Evolutionary conservation across 2,888 invertebrate genomes (phyloP).

Genomic region (Anthoptus insignis): DNA sequence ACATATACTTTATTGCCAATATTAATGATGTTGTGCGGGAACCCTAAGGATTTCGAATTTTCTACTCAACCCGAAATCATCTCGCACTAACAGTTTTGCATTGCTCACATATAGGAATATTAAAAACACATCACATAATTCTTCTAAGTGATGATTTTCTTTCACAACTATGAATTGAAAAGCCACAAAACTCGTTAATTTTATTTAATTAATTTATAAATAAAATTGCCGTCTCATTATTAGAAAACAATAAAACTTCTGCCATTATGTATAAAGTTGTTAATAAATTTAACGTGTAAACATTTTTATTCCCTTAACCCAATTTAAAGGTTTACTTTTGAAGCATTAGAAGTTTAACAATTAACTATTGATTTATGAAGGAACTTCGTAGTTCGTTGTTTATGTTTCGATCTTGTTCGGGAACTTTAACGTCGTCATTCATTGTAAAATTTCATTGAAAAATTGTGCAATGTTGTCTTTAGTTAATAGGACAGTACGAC

Average conservation of each 20-base stretch:
- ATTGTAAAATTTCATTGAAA: too few relatives aligned
- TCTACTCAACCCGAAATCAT: too few relatives aligned
- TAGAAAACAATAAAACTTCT: slow-evolving; percentile 16
- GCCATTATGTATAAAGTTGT: slow-evolving; percentile 33
- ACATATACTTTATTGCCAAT: too few relatives aligned
- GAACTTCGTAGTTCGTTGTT: slow-evolving; percentile 34
- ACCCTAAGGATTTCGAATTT: too few relatives aligned
- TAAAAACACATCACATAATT: too few relatives aligned
- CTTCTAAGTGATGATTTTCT: too few relatives aligned
- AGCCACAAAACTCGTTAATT: neutral
- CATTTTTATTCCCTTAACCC: slow-evolving; percentile 31
- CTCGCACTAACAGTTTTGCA: too few relatives aligned
- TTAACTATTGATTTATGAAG: slow-evolving; percentile 37
- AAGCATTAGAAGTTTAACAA: slow-evolving; percentile 34
- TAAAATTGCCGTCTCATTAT: slow-evolving; percentile 16
- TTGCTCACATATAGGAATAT: too few relatives aligned
- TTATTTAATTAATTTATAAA: neutral
- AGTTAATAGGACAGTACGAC: too few relatives aligned
- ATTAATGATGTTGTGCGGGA: too few relatives aligned
- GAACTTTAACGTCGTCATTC: slow-evolving; percentile 22
- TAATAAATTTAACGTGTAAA: slow-evolving; percentile 31
- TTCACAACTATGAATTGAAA: too few relatives aligned
- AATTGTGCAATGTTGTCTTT: too few relatives aligned
- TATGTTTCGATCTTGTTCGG: slow-evolving; percentile 34
- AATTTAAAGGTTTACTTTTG: slow-evolving; percentile 35